Evolutionary conservation across 2,888 invertebrate species (phyloP).

Genomic region (Eupithecia centaureata): DNA sequence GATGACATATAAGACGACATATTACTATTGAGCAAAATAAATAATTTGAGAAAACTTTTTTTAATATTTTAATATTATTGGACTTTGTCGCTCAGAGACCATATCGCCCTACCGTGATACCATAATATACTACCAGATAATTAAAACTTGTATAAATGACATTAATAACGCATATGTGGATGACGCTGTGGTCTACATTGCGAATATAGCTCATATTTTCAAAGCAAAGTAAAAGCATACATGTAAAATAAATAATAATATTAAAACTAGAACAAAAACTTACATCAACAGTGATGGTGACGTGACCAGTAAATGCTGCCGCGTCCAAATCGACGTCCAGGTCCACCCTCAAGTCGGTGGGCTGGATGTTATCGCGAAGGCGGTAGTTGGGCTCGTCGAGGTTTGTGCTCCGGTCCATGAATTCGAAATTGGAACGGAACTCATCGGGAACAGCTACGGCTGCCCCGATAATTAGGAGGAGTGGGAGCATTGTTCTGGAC

Average conservation of each 20-base stretch:
- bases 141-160: too few relatives aligned
- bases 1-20: too few relatives aligned
- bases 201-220: too few relatives aligned
- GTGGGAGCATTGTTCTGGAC: constrained; percentile 59
- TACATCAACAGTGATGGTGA: constrained; percentile 60
- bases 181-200: too few relatives aligned
- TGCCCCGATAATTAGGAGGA: constrained; percentile 58
- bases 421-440: constrained; percentile 64
- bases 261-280: constrained; percentile 41
- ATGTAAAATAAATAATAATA: constrained; percentile 40
- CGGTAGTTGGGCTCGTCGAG: constrained; percentile 67
- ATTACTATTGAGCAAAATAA: not conserved
- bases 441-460: constrained; percentile 61
- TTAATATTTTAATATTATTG: too few relatives aligned
- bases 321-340: constrained; percentile 66
- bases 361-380: constrained; percentile 62
- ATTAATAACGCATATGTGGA: too few relatives aligned
- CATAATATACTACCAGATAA: too few relatives aligned
- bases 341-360: constrained; percentile 58
- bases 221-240: too few relatives aligned
- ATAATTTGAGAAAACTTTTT: not conserved
- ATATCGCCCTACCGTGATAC: too few relatives aligned
- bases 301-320: constrained; percentile 62
- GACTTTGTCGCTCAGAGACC: too few relatives aligned
- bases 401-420: constrained; percentile 59